These are phyloP conservation scores for Denticeps clupeoides DNA, from an alignment of 2,797 vertebrate species.

Conservation along the genomic window DNA sequence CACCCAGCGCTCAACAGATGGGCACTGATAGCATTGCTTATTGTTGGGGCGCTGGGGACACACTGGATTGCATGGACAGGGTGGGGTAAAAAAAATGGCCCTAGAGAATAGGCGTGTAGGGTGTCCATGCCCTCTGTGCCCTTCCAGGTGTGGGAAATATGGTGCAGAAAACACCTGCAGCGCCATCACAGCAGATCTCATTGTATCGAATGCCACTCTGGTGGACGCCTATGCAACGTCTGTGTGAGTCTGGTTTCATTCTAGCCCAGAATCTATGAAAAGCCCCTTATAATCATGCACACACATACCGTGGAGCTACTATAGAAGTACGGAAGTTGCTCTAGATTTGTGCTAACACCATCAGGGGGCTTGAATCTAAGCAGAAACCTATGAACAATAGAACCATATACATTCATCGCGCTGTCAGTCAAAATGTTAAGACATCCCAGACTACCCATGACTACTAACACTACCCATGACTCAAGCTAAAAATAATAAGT, in stretches of 20 bases:
- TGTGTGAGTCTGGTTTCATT: conserved; percentile 41
- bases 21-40: conserved; percentile 56
- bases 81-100: conserved; percentile 44
- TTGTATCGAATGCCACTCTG: conserved; percentile 50
- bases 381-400: too few relatives aligned
- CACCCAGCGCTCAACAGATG: conserved; percentile 59
- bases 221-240: conserved; percentile 26
- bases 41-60: conserved; percentile 48
- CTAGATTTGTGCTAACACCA: too few relatives aligned
- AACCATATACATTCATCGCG: too few relatives aligned
- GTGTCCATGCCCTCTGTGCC: conserved; percentile 60
- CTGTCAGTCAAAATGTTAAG: too few relatives aligned
- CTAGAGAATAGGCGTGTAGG: conserved; percentile 56
- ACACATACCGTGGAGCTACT: too few relatives aligned
- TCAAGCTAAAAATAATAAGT: too few relatives aligned
- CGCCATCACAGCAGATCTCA: conserved; percentile 37
- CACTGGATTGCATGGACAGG: conserved; percentile 53
- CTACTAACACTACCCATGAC: too few relatives aligned
- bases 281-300: conserved; percentile 13
- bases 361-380: too few relatives aligned
- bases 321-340: too few relatives aligned
- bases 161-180: conserved; percentile 52
- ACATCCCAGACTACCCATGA: too few relatives aligned
- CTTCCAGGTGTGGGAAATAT: conserved; percentile 58
- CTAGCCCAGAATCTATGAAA: conserved; percentile 28